phyloP scores from a whole-genome alignment of 2,113 vertebrate genomes.

The Scopus umbretta region DNA sequence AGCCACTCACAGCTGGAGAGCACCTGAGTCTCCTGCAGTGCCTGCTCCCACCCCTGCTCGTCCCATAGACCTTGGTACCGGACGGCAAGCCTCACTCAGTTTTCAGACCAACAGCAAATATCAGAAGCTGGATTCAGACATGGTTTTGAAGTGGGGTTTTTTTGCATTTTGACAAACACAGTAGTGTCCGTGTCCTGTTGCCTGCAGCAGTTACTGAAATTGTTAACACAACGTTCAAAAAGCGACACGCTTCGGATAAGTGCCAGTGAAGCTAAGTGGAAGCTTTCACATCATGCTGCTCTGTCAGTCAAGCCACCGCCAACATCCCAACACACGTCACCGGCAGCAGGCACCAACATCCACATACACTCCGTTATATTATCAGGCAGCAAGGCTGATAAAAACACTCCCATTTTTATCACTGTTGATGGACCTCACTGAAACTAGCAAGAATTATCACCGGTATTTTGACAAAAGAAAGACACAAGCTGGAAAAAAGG shows the following conservation, averaged over 20 bases:
- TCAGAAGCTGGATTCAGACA: neutral
- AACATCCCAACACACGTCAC: neutral
- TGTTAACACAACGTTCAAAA: neutral
- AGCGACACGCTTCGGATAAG: neutral
- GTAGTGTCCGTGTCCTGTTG: no score
- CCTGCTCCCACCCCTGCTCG: neutral
- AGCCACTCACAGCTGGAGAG: neutral
- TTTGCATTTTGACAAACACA: neutral
- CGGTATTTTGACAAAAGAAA: neutral
- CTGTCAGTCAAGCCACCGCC: neutral
- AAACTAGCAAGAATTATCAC: neutral
- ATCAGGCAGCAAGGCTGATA: neutral
- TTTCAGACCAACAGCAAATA: neutral
- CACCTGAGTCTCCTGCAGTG: neutral
- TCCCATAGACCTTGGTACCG: neutral
- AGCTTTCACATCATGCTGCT: neutral
- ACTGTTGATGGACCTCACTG: neutral
- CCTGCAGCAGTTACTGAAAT: neutral
- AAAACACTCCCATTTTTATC: neutral
- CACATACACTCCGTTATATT: rapidly evolving
- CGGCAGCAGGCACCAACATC: neutral
- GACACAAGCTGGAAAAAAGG: neutral
- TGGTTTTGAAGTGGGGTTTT: neutral
- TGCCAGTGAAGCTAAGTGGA: neutral
- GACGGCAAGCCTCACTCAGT: neutral